A percentile compares a stretch with the other conserved stretches of the same genome.
phyloP scores from a whole-genome alignment of 2,888 invertebrate genomes.

The Trissoscelio sp. region DNA sequence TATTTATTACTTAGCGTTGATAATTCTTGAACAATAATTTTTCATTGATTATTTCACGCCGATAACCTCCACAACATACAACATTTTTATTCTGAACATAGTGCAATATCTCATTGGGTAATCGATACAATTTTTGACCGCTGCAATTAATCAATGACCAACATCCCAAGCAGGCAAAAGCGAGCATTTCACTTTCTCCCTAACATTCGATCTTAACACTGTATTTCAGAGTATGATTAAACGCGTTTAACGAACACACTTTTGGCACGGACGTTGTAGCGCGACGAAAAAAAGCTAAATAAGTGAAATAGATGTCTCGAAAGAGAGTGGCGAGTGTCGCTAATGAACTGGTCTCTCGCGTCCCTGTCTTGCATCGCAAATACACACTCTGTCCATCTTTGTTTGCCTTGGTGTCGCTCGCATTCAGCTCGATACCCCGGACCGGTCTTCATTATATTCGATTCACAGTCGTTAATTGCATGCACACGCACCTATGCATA shows the following conservation, averaged over 20 bases:
- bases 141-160: constrained; percentile 12
- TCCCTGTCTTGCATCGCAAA: constrained; percentile 71
- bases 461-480: constrained; percentile 79
- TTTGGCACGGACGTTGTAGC: constrained; percentile 39
- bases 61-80: no score
- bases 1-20: background rate
- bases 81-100: no score
- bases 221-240: constrained; percentile 62
- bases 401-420: constrained; percentile 65
- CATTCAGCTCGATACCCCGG: constrained; percentile 72
- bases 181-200: background rate
- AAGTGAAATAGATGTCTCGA: constrained; percentile 81
- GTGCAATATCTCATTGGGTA: constrained; percentile 3
- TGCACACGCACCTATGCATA: constrained; percentile 77
- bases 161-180: background rate
- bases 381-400: constrained; percentile 35
- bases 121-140: constrained; percentile 10
- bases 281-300: constrained; percentile 73
- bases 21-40: background rate
- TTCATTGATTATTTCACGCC: background rate
- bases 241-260: constrained; percentile 57
- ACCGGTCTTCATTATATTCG: constrained; percentile 81
- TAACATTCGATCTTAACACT: constrained; percentile 1
- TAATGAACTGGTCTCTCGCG: constrained; percentile 82
- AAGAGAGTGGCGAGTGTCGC: constrained; percentile 79